phyloP scores from a whole-genome alignment of 2,888 invertebrate genomes.

The Cantharis flavilabris region DNA sequence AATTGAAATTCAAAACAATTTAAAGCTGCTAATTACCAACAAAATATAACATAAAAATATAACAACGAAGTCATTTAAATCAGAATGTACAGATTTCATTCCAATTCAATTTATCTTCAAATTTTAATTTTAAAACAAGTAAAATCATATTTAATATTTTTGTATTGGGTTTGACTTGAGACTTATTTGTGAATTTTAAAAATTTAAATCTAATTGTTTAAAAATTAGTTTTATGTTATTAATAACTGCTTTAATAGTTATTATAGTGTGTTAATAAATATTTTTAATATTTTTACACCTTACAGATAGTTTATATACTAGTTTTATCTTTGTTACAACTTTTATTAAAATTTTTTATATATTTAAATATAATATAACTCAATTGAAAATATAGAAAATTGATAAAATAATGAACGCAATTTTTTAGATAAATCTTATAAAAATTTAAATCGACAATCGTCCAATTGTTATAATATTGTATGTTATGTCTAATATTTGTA shows the following conservation, averaged over 20 bases:
- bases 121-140: background rate
- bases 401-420: slow-evolving; percentile 1
- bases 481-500: slow-evolving; percentile 6
- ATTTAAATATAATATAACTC: slow-evolving; percentile 7
- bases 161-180: too few relatives aligned
- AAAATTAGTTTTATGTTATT: slow-evolving; percentile 5
- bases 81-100: background rate
- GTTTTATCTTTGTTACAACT: slow-evolving; percentile 17
- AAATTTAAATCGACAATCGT: slow-evolving; percentile 29
- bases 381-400: slow-evolving; percentile 6
- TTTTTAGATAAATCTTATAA: slow-evolving; percentile 11
- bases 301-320: slow-evolving; percentile 16
- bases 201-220: background rate
- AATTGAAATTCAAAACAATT: background rate
- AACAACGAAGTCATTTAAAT: background rate
- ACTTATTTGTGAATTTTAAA: background rate
- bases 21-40: background rate
- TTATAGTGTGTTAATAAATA: slow-evolving; percentile 9
- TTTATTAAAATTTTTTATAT: slow-evolving; percentile 10
- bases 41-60: background rate
- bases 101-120: background rate
- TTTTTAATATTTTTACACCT: slow-evolving; percentile 19
- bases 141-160: background rate
- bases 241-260: slow-evolving; percentile 9
- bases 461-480: slow-evolving; percentile 7